Conservation (phyloP, 2,113 vertebrate species). For the Cephalopholis sonnerati region DNA sequence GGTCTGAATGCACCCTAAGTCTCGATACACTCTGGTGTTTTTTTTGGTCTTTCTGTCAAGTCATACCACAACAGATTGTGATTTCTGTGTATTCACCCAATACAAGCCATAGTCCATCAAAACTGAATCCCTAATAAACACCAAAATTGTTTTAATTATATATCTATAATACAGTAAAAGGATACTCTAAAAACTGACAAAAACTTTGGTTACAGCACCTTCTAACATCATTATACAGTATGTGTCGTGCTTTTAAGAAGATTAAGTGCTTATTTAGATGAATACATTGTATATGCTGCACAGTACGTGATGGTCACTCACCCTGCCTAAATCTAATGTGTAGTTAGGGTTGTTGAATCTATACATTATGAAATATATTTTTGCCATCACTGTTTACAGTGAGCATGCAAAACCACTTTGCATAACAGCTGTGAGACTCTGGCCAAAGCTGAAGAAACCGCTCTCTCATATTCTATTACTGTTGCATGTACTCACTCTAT, state of each 20-base stretch:
- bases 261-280: background rate
- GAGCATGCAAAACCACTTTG: slow-evolving; percentile 12
- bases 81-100: background rate
- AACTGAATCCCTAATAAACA: no score
- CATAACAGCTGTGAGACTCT: background rate
- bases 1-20: no score
- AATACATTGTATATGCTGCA: background rate
- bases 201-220: background rate
- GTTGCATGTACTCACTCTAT: slow-evolving; percentile 17
- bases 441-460: background rate
- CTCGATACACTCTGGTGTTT: no score
- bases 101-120: background rate
- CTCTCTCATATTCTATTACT: slow-evolving; percentile 11
- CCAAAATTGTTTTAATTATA: background rate
- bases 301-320: background rate
- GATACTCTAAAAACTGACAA: background rate
- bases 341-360: background rate
- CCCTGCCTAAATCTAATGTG: background rate
- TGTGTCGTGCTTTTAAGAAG: background rate
- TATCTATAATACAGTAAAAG: background rate
- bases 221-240: background rate
- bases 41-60: background rate
- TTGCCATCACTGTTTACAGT: background rate
- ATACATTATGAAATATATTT: background rate
- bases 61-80: background rate